These are phyloP conservation scores for Phataginus tetradactyla DNA, from an alignment of 2,797 vertebrate species.

Conservation along the genomic window DNA sequence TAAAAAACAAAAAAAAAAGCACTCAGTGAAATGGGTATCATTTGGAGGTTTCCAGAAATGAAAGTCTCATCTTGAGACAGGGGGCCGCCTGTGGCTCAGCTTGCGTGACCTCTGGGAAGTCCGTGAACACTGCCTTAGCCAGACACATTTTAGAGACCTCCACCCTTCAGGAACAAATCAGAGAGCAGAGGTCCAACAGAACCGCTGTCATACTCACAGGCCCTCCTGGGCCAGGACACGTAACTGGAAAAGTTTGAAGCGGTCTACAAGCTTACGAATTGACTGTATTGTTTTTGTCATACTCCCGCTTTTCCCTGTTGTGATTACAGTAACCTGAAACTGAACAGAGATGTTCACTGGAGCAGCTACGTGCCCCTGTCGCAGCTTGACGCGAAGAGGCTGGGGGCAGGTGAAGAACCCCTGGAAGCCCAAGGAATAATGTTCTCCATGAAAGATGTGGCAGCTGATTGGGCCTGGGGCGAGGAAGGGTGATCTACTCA, in stretches of 20 bases:
- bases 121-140: background rate
- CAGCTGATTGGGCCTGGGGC: background rate
- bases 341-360: background rate
- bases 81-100: background rate
- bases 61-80: background rate
- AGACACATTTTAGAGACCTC: background rate
- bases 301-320: background rate
- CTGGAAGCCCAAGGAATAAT: background rate
- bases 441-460: background rate
- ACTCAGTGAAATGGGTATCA: background rate
- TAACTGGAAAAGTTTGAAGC: background rate
- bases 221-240: background rate
- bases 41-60: background rate
- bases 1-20: background rate
- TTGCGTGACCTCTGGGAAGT: background rate
- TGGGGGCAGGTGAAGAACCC: background rate
- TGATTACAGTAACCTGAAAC: background rate
- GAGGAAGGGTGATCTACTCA: background rate
- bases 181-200: background rate
- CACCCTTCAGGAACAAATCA: background rate
- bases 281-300: background rate
- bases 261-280: background rate
- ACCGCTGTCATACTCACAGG: background rate
- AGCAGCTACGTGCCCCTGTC: background rate
- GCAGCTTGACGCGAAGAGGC: background rate